These are phyloP conservation scores for Spodoptera frugiperda DNA, from an alignment of 1,140 invertebrate genomes.

Conservation along the genomic window DNA sequence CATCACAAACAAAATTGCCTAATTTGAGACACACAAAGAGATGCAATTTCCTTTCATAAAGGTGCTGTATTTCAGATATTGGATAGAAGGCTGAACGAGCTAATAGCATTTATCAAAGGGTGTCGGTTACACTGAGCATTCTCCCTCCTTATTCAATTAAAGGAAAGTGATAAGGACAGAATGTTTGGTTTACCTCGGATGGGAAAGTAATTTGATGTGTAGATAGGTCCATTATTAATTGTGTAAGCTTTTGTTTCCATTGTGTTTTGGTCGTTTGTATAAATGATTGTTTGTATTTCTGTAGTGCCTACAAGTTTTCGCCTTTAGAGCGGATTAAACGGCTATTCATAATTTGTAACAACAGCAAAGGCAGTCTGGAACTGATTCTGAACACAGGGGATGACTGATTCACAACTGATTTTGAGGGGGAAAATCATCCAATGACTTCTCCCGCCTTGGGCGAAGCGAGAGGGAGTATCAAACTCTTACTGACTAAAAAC, in stretches of 20 bases:
- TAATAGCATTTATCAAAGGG: conserved; percentile 27
- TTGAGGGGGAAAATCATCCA: too few relatives aligned
- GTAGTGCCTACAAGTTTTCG: too few relatives aligned
- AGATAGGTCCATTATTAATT: not conserved
- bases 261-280: too few relatives aligned
- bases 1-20: not conserved
- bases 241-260: not conserved
- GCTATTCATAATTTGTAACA: too few relatives aligned
- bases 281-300: too few relatives aligned
- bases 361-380: too few relatives aligned
- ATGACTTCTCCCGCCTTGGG: too few relatives aligned
- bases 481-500: too few relatives aligned
- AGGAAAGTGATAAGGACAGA: not conserved
- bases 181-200: conserved; percentile 12
- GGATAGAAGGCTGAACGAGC: not conserved
- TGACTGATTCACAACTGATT: too few relatives aligned
- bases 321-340: too few relatives aligned
- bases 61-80: conserved; percentile 4
- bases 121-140: not conserved
- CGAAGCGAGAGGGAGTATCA: too few relatives aligned
- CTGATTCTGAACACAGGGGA: too few relatives aligned
- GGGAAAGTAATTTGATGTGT: conserved; percentile 4
- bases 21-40: conserved; percentile 26
- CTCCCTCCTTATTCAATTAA: conserved; percentile 8
- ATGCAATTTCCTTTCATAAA: not conserved